Conservation (phyloP, 2,888 invertebrate genomes). For the Sussaba pulchella region DNA sequence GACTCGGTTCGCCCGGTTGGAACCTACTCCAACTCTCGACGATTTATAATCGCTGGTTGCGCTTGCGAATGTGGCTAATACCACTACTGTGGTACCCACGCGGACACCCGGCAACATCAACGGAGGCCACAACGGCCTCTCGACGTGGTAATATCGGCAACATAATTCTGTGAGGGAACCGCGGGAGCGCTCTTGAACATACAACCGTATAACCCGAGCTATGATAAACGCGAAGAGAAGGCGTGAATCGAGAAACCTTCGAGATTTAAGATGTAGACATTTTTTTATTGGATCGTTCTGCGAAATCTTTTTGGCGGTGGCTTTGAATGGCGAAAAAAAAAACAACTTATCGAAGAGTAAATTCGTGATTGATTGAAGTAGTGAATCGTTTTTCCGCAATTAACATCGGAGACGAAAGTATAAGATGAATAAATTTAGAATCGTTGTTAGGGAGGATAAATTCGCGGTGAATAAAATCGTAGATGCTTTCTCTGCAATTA, state of each 20-base stretch:
- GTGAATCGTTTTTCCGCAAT: no score
- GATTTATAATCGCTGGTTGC: slow-evolving; percentile 56
- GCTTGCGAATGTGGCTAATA: slow-evolving; percentile 52
- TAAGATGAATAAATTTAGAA: no score
- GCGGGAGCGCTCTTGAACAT: slow-evolving; percentile 41
- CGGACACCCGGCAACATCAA: slow-evolving; percentile 29
- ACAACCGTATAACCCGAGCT: slow-evolving; percentile 6
- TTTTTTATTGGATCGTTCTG: neutral
- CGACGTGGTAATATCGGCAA: slow-evolving; percentile 50
- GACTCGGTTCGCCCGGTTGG: slow-evolving; percentile 41
- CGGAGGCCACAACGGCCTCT: slow-evolving; percentile 45
- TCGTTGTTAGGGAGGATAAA: no score
- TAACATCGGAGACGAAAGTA: no score
- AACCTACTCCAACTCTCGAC: slow-evolving; percentile 36
- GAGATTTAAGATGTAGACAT: neutral
- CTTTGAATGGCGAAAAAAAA: no score
- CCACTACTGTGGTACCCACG: slow-evolving; percentile 34
- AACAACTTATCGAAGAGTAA: no score
- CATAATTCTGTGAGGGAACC: slow-evolving; percentile 64
- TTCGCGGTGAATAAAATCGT: no score
- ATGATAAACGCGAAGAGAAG: slow-evolving; percentile 28
- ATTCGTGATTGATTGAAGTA: no score
- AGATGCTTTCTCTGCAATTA: no score
- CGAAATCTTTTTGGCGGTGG: no score
- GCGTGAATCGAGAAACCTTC: slow-evolving; percentile 19